Base-by-base conservation (phyloP, 2,888 invertebrate genomes). In the Cremastinae sp. region DNA sequence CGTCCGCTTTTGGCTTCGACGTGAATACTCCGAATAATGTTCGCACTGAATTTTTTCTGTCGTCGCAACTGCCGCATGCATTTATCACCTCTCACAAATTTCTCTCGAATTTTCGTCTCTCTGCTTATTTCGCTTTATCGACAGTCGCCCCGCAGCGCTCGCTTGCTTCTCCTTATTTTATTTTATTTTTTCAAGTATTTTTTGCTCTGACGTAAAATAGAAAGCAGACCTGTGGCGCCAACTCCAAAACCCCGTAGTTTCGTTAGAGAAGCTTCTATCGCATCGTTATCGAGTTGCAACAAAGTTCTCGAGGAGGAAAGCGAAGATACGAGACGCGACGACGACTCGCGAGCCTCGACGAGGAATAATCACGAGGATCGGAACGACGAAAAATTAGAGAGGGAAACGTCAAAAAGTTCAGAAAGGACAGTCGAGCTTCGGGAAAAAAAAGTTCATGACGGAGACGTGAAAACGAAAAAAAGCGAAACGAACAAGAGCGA, bases 241-340 rank as follows among this genome's bases (percentile, higher is more conserved):
- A 79, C 82, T 81, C 85, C 86, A 47, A 86, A 81, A 79, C 86
- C 86, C 78, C 85, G 86, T 82, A 83, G 79, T 71, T 43, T 75
- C 56, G 77, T 70, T 70, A 61, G 51, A 51, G 72, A 69, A 73
- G 61, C 64, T 41, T 51, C 14, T 14, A 53, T 76, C 61, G 62
- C 70, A 12, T 58, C 75, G 66, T 66, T 65, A 38, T 73, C 77
- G 62, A 65, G 78, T 75, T n/a, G n/a, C n/a, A 70, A 76, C 64
- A 74, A 45, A 53, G 10, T 59, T 9, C 8, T 56, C 43, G 49
- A 71, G 45, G 1, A 12, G 7, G 47, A 58, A 18, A 5, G 10
- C 20, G 8, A n/a, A n/a, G 68, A 66, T 12, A 16, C 64, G 1
- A 36, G 47, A 43, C 69, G 58, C 8, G 16, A 9, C 10, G 18